Percentiles rank a stretch among this genome's conserved stretches.
phyloP scores from a whole-genome alignment of 2,888 invertebrate species.

The Chalcis sispes region DNA sequence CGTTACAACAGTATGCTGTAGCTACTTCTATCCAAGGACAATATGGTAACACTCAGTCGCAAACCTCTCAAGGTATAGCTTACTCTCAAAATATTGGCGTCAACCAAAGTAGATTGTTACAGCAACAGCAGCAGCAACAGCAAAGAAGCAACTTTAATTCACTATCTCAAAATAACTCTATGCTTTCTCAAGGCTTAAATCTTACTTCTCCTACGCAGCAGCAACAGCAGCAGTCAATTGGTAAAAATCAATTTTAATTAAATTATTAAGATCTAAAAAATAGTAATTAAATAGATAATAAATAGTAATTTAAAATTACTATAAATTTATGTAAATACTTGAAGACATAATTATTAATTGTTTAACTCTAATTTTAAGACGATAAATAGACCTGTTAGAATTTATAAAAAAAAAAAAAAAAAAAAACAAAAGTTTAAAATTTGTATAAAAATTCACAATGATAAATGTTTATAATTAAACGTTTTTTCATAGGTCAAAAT shows the following conservation, averaged over 20 bases:
- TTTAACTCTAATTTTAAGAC: too few relatives aligned
- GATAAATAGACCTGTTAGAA: background rate
- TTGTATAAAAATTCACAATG: background rate
- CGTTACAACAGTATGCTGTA: constrained; percentile 47
- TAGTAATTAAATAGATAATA: background rate
- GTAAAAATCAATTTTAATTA: background rate
- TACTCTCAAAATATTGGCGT: constrained; percentile 11
- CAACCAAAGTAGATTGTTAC: constrained; percentile 56
- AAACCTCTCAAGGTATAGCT: constrained; percentile 54
- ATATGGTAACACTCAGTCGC: constrained; percentile 56
- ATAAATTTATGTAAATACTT: too few relatives aligned
- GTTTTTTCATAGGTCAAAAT: constrained; percentile 40
- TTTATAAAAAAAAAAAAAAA: background rate
- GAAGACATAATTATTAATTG: too few relatives aligned
- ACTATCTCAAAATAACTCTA: constrained; percentile 43
- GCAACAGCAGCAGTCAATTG: constrained; percentile 28
- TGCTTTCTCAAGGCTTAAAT: constrained; percentile 48
- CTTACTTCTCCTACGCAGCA: constrained; percentile 41
- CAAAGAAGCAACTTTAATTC: constrained; percentile 36
- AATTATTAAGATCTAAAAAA: background rate
- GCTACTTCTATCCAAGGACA: constrained; percentile 58
- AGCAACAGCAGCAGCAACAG: constrained; percentile 43
- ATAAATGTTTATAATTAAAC: too few relatives aligned
- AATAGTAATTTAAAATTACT: too few relatives aligned
- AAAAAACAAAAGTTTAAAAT: background rate